A percentile compares a stretch with the other conserved stretches of the same genome.
Evolutionary conservation across 2,888 invertebrate genomes (phyloP).

Genomic region (Kryphioiulus occultus): DNA sequence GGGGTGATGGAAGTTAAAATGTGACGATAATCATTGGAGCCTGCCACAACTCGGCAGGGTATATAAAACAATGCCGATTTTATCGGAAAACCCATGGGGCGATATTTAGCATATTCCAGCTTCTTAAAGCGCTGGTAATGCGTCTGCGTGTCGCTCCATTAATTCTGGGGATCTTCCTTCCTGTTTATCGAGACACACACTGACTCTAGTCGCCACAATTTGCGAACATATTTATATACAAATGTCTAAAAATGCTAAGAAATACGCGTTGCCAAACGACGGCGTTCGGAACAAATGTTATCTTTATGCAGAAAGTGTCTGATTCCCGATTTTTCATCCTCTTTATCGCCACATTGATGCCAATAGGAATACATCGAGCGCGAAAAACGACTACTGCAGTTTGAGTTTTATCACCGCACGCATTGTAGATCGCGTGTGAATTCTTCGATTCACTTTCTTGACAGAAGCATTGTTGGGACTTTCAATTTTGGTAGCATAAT

Average conservation of each 20-base stretch:
- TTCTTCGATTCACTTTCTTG: not conserved
- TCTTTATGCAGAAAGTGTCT: not conserved
- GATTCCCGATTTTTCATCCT: not conserved
- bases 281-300: not conserved
- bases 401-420: not conserved
- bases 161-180: not conserved
- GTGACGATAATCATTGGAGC: not conserved
- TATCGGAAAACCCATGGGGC: not conserved
- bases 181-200: constrained; percentile 4
- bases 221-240: not conserved
- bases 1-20: not conserved
- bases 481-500: not conserved
- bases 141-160: constrained; percentile 15
- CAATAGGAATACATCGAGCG: not conserved
- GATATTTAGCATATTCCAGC: not conserved
- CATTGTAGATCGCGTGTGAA: not conserved
- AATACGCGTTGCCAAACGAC: constrained; percentile 20
- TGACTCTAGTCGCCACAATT: not conserved
- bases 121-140: not conserved
- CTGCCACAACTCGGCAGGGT: not conserved
- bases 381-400: not conserved
- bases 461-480: not conserved
- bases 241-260: constrained; percentile 7
- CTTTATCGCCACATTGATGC: not conserved
- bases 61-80: not conserved